Evolutionary conservation across 2,888 invertebrate genomes (phyloP), one percentile per base, ranked within the genome.

Genomic region (Temnothorax ravouxi): DNA sequence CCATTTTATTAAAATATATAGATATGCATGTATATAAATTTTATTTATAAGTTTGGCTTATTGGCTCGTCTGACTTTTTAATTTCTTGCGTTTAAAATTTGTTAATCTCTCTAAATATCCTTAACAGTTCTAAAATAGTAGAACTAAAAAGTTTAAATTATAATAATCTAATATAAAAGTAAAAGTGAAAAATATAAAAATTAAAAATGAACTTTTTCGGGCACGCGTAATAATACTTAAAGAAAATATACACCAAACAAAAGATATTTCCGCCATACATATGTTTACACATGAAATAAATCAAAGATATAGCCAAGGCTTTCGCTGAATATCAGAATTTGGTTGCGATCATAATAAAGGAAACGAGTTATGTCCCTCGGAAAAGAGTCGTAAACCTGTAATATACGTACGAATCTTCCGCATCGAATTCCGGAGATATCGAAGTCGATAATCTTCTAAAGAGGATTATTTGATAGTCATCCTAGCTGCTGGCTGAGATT

Each of bases 401-500:
- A 75, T 59, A 75, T 59, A 61, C 54, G 29, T 52, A 56, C 54
- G 38, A 59, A 69, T 6, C 8, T 25, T 52, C 34, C 52, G 34
- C 66, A 82, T 66, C 61, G 61, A 72, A 64, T 69, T 77, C 69
- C 25, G 54, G 11, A 81, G 81, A 87, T 79, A 87, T 88, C 85
- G 82, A 86, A 84, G 87, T 29, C 61, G 83, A 88, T 89, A 90
- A 89, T 87, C 84, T 72, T 76, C 47, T 44, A 50, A 61, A 74
- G 52, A 84, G 83, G 87, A 89, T 87, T 87, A 90, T 86, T 84
- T 71, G 84, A 87, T 84, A 85, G 82, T 88, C 87, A 88, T 83
- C 64, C 84, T n/a, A n/a, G n/a, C n/a, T 77, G 34, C 21, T 52
- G 62, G 62, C 44, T 56, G 41, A 21, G 59, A 64, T 29, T 66